Percentiles rank a stretch among this genome's conserved stretches.
phyloP scores from a whole-genome alignment of 2,113 vertebrate genomes.

The Scomber scombrus region DNA sequence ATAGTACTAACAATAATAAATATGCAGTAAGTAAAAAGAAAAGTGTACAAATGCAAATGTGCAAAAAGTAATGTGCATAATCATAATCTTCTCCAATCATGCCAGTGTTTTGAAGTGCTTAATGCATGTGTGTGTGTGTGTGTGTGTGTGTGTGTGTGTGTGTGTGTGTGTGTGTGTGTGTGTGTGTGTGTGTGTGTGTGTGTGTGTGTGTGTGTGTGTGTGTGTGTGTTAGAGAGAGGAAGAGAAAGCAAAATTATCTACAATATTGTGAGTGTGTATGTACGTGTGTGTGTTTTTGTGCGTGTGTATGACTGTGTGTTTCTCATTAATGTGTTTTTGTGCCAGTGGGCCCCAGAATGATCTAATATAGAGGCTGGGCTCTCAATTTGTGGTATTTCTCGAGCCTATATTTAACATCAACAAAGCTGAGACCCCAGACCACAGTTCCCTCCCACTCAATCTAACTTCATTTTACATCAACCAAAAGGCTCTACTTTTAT shows the following conservation, averaged over 20 bases:
- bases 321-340: slow-evolving; percentile 62
- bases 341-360: slow-evolving; percentile 60
- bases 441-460: slow-evolving; percentile 74
- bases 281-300: slow-evolving; percentile 17
- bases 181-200: background rate
- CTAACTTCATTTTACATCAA: slow-evolving; percentile 69
- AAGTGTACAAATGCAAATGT: too few relatives aligned
- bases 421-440: slow-evolving; percentile 78
- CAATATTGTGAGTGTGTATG: background rate
- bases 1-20: too few relatives aligned
- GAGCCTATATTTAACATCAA: slow-evolving; percentile 80
- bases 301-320: slow-evolving; percentile 48
- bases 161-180: background rate
- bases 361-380: slow-evolving; percentile 68
- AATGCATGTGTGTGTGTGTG: background rate
- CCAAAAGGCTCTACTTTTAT: slow-evolving; percentile 69
- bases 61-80: too few relatives aligned
- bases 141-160: too few relatives aligned
- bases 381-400: slow-evolving; percentile 77
- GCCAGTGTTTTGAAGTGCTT: background rate
- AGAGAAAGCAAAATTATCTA: slow-evolving; percentile 19
- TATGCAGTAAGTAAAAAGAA: too few relatives aligned
- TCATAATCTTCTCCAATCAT: background rate
- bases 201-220: background rate
- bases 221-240: background rate